Conservation (phyloP, 1,140 invertebrate species). For the Temnothorax longispinosus region DNA sequence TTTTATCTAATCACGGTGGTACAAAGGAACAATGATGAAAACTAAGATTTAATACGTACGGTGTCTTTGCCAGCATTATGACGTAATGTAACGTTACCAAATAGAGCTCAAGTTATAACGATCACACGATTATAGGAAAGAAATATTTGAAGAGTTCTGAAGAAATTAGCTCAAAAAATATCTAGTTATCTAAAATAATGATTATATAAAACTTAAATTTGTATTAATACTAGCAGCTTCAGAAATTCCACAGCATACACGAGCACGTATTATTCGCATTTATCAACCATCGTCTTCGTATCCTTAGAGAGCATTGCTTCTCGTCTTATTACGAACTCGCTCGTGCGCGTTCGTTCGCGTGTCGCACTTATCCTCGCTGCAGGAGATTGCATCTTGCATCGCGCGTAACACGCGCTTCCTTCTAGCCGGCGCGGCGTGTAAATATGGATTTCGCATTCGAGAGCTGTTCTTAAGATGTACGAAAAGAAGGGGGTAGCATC, state of each 20-base stretch:
- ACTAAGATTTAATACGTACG: background rate
- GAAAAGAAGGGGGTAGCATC: background rate
- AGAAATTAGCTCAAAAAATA: background rate
- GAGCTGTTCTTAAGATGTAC: background rate
- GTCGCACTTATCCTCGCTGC: slow-evolving; percentile 2
- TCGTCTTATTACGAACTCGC: slow-evolving; percentile 2
- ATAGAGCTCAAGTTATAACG: background rate
- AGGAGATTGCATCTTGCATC: slow-evolving; percentile 28
- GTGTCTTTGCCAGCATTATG: background rate
- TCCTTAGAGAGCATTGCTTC: background rate
- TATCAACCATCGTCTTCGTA: background rate
- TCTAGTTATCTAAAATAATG: background rate
- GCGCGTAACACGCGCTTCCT: slow-evolving; percentile 34
- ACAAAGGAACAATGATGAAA: background rate
- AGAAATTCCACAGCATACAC: background rate
- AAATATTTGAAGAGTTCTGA: background rate
- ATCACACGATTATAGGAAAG: background rate
- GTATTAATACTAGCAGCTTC: background rate
- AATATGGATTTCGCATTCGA: slow-evolving; percentile 4
- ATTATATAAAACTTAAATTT: background rate
- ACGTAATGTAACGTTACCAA: background rate
- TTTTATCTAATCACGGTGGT: background rate
- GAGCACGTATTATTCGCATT: background rate
- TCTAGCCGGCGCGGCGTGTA: background rate
- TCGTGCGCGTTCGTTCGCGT: slow-evolving; percentile 14